Evolutionary conservation across 2,113 vertebrate genomes (phyloP), one percentile per base, ranked within the genome.

Genomic region (Cephalopterus ornatus): DNA sequence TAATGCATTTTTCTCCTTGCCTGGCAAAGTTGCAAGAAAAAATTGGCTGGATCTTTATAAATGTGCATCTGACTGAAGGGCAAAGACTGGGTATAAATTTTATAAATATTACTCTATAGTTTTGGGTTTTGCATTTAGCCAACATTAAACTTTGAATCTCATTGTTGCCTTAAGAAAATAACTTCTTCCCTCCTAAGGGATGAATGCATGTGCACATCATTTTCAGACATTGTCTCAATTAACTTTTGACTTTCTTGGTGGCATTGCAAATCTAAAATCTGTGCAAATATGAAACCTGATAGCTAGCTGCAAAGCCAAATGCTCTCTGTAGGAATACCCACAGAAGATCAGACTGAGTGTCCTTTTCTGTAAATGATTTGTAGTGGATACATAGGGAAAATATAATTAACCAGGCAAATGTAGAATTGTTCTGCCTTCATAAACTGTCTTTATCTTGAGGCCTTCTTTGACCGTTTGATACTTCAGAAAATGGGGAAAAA

Each of bases 11-110:
- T 89, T 76, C 32, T 23, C 18, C 32, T 89, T 76, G 30, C 32
- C 23, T 97, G 95, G 89, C 94, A 76, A 84, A 44, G 91, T 37
- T 93, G 84, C 63, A 96, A 91, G 55, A 90, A 96, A 89, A 97
- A 97, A 95, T 58, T 94, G 92, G 71, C 93, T 12, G n/a, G 52
- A 76, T 91, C 56, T 91, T 97, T 88, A 78, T 89, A 88, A 72
- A 89, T 89, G 85, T 95, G 67, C 79, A 97, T 97, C 95, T 97
- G 95, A 70, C 44, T 94, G 46, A 81, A 97, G 73, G 81, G 87
- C 74, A 96, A 85, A 91, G 14, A 47, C 33, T 95, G 67, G 30
- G 19, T 81, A 80, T 89, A 52, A 75, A 18, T 82, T 96, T 97
- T 86, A 87, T 65, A 23, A 27, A 19, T 91, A 90, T 96, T 95